Conservation (phyloP, 1,140 invertebrate species). For the Nylanderia fulva region DNA sequence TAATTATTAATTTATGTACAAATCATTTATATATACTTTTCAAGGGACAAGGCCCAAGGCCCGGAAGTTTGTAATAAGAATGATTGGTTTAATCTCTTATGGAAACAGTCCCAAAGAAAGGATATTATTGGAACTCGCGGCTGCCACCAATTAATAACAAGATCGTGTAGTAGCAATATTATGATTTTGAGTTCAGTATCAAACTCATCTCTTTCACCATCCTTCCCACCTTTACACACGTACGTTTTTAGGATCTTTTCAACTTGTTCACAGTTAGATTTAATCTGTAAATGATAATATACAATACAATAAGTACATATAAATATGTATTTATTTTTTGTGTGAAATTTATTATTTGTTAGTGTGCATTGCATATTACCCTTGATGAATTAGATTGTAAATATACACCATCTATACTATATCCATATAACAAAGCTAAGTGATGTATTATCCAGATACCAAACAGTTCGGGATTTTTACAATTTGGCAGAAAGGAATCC, state of each 20-base stretch:
- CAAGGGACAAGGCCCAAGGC: slow-evolving; percentile 81
- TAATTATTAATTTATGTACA: slow-evolving; percentile 41
- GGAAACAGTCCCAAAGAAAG: slow-evolving; percentile 85
- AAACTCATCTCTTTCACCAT: slow-evolving; percentile 80
- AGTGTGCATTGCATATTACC: slow-evolving; percentile 56
- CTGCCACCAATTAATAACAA: slow-evolving; percentile 83
- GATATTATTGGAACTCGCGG: slow-evolving; percentile 81
- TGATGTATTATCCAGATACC: slow-evolving; percentile 82
- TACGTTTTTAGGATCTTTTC: slow-evolving; percentile 82
- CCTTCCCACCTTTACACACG: slow-evolving; percentile 79
- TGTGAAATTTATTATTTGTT: neutral
- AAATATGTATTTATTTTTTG: slow-evolving; percentile 42
- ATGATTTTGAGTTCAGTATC: slow-evolving; percentile 83
- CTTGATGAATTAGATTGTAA: slow-evolving; percentile 69
- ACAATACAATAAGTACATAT: too few species aligned
- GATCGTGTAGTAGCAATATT: slow-evolving; percentile 80
- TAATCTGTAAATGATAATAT: slow-evolving; percentile 67
- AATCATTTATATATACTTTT: slow-evolving; percentile 79
- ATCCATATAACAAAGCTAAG: slow-evolving; percentile 81
- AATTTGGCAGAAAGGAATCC: slow-evolving; percentile 65
- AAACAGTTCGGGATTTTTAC: slow-evolving; percentile 82
- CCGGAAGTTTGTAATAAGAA: slow-evolving; percentile 83
- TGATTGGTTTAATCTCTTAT: slow-evolving; percentile 83
- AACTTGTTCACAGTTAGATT: slow-evolving; percentile 77
- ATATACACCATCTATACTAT: slow-evolving; percentile 77